Percentiles rank a stretch among this genome's conserved stretches.
These are phyloP conservation scores for Crematogaster levior DNA, from an alignment of 2,888 invertebrate species.

Conservation along the genomic window DNA sequence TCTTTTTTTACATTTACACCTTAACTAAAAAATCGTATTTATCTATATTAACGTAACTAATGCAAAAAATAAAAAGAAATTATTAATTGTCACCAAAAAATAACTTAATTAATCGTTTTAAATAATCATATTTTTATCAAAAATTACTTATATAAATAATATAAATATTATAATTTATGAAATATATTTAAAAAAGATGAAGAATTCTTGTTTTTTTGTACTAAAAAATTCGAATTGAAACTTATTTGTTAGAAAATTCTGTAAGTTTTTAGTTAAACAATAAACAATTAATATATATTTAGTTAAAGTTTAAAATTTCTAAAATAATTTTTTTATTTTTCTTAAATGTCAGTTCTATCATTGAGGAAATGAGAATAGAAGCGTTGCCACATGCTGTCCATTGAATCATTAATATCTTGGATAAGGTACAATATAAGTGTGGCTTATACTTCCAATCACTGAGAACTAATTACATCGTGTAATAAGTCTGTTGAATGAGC, in stretches of 20 bases:
- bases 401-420: constrained; percentile 45
- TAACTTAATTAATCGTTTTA: background rate
- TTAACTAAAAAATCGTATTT: no score
- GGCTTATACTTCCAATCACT: constrained; percentile 24
- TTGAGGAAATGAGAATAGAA: background rate
- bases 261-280: constrained; percentile 4
- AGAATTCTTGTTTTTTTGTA: background rate
- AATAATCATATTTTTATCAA: background rate
- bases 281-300: no score
- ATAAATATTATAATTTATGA: background rate
- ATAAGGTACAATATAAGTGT: constrained; percentile 39
- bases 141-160: background rate
- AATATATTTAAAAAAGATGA: background rate
- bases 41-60: background rate
- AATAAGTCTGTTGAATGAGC: constrained; percentile 47
- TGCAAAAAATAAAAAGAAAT: background rate
- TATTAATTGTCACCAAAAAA: background rate
- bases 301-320: no score
- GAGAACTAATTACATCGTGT: constrained; percentile 33
- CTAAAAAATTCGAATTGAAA: background rate
- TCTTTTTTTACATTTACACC: no score
- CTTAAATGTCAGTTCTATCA: background rate
- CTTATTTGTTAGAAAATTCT: background rate
- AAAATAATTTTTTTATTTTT: no score
- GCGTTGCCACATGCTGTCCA: background rate